Conservation (phyloP, 2,888 invertebrate genomes). For the Cerceris rybyensis region DNA sequence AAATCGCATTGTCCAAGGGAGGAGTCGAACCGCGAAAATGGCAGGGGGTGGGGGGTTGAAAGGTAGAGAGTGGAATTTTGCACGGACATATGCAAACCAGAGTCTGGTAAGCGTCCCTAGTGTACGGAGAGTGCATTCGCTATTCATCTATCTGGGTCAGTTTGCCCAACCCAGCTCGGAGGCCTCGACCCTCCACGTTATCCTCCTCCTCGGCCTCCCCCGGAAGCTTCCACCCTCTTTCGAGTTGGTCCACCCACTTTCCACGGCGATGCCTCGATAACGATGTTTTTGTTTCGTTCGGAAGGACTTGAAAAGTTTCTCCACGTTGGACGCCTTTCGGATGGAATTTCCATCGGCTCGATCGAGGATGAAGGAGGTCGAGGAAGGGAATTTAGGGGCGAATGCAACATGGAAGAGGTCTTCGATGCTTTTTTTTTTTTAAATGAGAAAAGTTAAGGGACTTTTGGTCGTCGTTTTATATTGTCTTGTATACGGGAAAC, state of each 20-base stretch:
- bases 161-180: constrained; percentile 73
- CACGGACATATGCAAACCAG: constrained; percentile 44
- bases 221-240: constrained; percentile 41
- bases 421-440: background rate
- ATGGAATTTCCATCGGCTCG: constrained; percentile 19
- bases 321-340: constrained; percentile 21
- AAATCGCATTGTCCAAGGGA: constrained; percentile 56
- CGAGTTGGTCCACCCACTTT: constrained; percentile 1
- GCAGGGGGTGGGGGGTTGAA: background rate
- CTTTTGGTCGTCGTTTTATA: too few species aligned
- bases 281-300: constrained; percentile 47
- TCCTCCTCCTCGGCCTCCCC: constrained; percentile 45
- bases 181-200: constrained; percentile 63
- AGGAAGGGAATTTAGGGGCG: too few species aligned
- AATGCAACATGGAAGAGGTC: background rate
- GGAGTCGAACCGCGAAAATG: background rate
- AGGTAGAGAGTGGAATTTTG: constrained; percentile 47
- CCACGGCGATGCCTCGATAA: constrained; percentile 29
- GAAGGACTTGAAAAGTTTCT: constrained; percentile 26
- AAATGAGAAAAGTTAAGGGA: too few species aligned
- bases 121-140: constrained; percentile 71
- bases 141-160: constrained; percentile 77
- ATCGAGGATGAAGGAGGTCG: background rate
- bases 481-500: too few species aligned
- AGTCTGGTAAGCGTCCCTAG: constrained; percentile 45